Conservation (phyloP, 2,888 invertebrate genomes). For the Charanyca ferruginea region DNA sequence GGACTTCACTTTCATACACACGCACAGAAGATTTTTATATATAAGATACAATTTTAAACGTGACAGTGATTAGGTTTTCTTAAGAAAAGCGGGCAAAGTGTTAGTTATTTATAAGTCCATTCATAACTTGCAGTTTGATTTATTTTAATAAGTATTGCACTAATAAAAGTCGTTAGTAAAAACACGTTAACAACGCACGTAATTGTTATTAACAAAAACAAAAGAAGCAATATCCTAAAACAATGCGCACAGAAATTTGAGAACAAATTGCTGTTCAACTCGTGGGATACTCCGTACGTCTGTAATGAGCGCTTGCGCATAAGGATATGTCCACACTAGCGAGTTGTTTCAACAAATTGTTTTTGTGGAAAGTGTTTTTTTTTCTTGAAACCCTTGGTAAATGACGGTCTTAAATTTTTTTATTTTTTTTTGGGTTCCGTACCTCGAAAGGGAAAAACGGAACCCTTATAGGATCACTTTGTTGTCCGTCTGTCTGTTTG, state of each 20-base stretch:
- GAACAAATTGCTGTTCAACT: constrained; percentile 72
- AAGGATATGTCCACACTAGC: constrained; percentile 23
- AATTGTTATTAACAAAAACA: constrained; percentile 54
- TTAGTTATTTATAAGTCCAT: no score
- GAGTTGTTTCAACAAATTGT: neutral
- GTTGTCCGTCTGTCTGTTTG: no score
- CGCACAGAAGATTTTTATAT: no score
- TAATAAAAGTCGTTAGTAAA: constrained; percentile 17
- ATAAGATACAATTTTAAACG: no score
- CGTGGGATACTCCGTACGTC: constrained; percentile 69
- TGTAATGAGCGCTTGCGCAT: constrained; percentile 57
- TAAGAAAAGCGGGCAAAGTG: no score
- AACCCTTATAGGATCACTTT: no score
- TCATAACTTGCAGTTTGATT: neutral
- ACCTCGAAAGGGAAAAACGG: no score
- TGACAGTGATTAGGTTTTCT: no score
- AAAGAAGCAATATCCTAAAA: constrained; percentile 66
- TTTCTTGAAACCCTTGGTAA: no score
- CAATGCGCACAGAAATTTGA: constrained; percentile 76
- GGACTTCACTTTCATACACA: no score
- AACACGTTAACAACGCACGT: constrained; percentile 25
- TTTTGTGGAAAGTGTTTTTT: neutral
- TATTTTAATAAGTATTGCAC: neutral
- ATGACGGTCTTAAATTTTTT: no score
- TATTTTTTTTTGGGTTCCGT: no score